These are phyloP conservation scores for Amphiprion percula DNA, from an alignment of 2,113 vertebrate species.

Conservation along the genomic window DNA sequence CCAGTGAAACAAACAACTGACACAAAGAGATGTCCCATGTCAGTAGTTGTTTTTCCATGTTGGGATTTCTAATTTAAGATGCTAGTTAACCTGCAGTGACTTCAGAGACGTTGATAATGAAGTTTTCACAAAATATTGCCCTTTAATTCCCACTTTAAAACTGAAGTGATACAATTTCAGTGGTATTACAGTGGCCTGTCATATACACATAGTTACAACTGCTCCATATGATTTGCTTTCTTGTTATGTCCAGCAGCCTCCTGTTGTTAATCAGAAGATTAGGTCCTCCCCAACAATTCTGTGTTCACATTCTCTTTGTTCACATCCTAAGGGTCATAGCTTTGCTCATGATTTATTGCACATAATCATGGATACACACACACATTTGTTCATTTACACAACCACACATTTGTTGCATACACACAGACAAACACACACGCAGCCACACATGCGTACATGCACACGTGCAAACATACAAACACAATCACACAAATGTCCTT, in stretches of 20 bases:
- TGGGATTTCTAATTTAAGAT: conserved; percentile 38
- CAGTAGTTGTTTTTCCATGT: conserved; percentile 11
- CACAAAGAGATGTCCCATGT: conserved; percentile 12
- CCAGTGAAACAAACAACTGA: conserved; percentile 34
- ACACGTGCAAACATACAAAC: conserved; percentile 20
- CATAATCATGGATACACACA: conserved; percentile 44
- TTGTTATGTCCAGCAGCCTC: conserved; percentile 20
- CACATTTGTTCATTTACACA: conserved; percentile 7
- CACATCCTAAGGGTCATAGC: conserved; percentile 75
- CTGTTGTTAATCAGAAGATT: conserved; percentile 22
- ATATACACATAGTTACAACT: conserved; percentile 67
- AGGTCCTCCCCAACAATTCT: conserved; percentile 41
- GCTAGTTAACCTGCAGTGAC: conserved; percentile 51
- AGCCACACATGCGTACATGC: conserved; percentile 12
- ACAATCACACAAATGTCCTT: conserved; percentile 30
- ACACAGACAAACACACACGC: conserved; percentile 30
- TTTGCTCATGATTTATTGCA: conserved; percentile 75
- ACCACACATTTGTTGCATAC: conserved; percentile 23
- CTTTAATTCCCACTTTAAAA: conserved; percentile 72
- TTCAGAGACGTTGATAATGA: conserved; percentile 44
- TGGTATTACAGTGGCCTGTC: conserved; percentile 58
- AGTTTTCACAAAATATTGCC: conserved; percentile 73
- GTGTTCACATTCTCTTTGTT: conserved; percentile 73
- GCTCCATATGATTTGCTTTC: conserved; percentile 27
- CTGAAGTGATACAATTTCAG: conserved; percentile 53